Percentiles rank a stretch among this genome's conserved stretches.
Evolutionary conservation across 2,113 vertebrate genomes (phyloP).

Genomic region (Phaetusa simplex): DNA sequence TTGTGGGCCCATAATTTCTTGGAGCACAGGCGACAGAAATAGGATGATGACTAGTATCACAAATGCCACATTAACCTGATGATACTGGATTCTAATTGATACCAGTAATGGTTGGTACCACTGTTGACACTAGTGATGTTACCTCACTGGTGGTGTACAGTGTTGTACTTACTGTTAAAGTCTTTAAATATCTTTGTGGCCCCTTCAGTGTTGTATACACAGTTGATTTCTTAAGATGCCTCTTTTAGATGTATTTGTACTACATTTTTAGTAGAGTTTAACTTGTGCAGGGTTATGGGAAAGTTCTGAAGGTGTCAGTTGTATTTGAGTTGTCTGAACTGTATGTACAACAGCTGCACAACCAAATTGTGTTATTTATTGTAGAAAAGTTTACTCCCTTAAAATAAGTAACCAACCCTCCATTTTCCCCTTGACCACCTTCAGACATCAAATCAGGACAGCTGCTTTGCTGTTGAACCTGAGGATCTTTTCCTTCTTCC

Average conservation of each 20-base stretch:
- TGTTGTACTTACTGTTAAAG: background rate
- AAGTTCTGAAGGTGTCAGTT: background rate
- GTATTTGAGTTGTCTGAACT: background rate
- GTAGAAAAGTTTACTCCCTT: background rate
- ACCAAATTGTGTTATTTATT: background rate
- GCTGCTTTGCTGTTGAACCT: conserved; percentile 84
- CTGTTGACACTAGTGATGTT: background rate
- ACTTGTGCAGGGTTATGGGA: background rate
- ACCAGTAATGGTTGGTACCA: background rate
- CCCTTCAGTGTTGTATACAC: background rate
- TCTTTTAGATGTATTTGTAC: background rate
- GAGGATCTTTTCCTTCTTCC: conserved; percentile 81
- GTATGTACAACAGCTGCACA: background rate
- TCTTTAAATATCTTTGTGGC: background rate
- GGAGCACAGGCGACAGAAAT: background rate
- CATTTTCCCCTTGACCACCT: background rate
- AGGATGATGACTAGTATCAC: background rate
- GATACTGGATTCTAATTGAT: background rate
- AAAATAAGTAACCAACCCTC: background rate
- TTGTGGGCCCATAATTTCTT: background rate
- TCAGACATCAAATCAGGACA: conserved; percentile 76
- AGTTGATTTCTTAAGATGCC: background rate
- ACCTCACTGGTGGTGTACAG: background rate
- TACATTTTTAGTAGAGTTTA: background rate
- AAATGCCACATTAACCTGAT: background rate